phyloP scores from a whole-genome alignment of 2,888 invertebrate species.

The Clistopyga incitator region DNA sequence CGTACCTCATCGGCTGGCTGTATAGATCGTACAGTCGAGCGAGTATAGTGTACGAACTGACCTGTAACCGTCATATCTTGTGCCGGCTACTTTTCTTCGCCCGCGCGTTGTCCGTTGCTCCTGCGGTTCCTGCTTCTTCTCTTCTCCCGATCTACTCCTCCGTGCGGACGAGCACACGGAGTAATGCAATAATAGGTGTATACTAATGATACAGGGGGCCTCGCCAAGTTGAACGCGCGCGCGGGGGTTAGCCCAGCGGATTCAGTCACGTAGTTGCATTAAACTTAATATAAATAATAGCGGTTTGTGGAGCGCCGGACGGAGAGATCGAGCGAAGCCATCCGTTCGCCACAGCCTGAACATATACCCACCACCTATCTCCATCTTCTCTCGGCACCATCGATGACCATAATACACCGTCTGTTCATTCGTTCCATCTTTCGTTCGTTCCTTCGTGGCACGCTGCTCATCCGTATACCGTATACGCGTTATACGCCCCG shows the following conservation, averaged over 20 bases:
- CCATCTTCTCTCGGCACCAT: conserved; percentile 79
- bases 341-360: conserved; percentile 53
- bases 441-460: conserved; percentile 58
- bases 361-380: conserved; percentile 82
- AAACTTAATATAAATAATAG: conserved; percentile 85
- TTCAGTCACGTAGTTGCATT: conserved; percentile 85
- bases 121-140: conserved; percentile 42
- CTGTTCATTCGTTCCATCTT: conserved; percentile 68
- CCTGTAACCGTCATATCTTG: conserved; percentile 34
- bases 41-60: conserved; percentile 15
- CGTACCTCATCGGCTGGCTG: not conserved
- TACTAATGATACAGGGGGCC: conserved; percentile 83
- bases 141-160: conserved; percentile 54
- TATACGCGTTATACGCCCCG: conserved; percentile 63
- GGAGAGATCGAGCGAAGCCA: conserved; percentile 31
- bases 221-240: conserved; percentile 68
- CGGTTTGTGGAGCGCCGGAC: conserved; percentile 81
- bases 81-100: conserved; percentile 45
- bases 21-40: not conserved
- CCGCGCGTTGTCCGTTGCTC: conserved; percentile 49
- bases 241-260: conserved; percentile 74
- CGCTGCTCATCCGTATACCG: conserved; percentile 56
- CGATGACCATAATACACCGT: conserved; percentile 80
- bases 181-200: conserved; percentile 84
- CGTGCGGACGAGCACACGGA: conserved; percentile 72